Percentiles rank a stretch among this genome's conserved stretches.
Conservation (phyloP, 2,797 vertebrate genomes). For the Sebastolobus altivelis region DNA sequence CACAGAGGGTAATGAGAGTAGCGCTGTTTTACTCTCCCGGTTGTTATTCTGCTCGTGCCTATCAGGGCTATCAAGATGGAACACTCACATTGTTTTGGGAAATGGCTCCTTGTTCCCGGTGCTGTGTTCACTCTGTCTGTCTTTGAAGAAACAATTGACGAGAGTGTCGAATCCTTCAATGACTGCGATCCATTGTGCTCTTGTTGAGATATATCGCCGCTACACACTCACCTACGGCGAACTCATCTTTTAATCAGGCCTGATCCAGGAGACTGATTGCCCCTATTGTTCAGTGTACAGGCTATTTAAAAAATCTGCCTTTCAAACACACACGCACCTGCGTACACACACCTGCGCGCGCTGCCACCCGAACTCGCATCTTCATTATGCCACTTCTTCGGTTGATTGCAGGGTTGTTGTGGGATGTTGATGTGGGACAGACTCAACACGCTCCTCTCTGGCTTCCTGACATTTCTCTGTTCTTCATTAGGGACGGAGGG, state of each 20-base stretch:
- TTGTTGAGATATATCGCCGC: conserved; percentile 43
- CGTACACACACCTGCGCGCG: conserved; percentile 36
- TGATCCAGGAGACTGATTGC: conserved; percentile 73
- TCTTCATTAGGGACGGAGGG: conserved; percentile 55
- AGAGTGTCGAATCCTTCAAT: conserved; percentile 37
- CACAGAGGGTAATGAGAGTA: conserved; percentile 62
- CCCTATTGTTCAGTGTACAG: conserved; percentile 66
- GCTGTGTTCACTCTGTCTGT: conserved; percentile 46
- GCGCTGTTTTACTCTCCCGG: conserved; percentile 52
- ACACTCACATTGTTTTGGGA: conserved; percentile 61
- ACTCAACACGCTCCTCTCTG: conserved; percentile 33
- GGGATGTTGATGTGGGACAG: conserved; percentile 51
- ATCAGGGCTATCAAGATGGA: conserved; percentile 54
- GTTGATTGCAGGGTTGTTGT: conserved; percentile 68
- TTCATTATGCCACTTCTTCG: conserved; percentile 65
- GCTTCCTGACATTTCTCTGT: conserved; percentile 46
- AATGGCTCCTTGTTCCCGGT: conserved; percentile 56
- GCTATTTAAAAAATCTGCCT: conserved; percentile 65
- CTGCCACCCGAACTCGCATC: conserved; percentile 31
- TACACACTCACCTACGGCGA: conserved; percentile 46
- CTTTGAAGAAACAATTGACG: conserved; percentile 52
- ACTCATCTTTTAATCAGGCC: conserved; percentile 73
- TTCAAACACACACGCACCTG: conserved; percentile 28
- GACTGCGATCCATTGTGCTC: conserved; percentile 45
- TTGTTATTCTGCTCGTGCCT: conserved; percentile 63